Evolutionary conservation across 64 coral and sea anemone species (phyloP), one percentile per base, ranked within the genome.

Genomic region (Cladopsammia gracilis): DNA sequence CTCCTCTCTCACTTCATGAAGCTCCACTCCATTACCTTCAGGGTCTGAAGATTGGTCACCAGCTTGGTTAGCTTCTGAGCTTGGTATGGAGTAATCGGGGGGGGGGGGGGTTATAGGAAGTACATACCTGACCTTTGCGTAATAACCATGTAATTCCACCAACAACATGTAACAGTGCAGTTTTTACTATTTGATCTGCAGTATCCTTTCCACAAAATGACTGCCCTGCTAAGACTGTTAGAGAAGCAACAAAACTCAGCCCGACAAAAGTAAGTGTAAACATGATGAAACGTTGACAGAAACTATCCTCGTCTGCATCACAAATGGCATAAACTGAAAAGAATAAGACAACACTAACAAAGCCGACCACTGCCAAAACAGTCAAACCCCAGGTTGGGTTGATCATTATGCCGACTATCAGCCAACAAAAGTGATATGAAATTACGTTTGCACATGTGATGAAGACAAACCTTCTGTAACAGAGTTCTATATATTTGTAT

Each of bases 331-430:
- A 6, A 19, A 54, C 9, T 58, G 53, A 13, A 58, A 23, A 78
- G 53, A 26, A 14, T 23, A 15, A 78, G 7, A 51, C 49, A 13
- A 58, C 48, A 78, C 8, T 18, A 78, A 56, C 7, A 58, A 78
- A 2, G 23, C 76, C 56, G 7, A 13, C 49, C 11, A 58, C 48
- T 6, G 49, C n/a, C 22, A 58, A 53, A 59, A 78, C 48, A 56
- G 76, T 78, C 52, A 78, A 25, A 56, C 76, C 76, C 76, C 76
- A 78, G 11, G 53, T 48, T 18, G 76, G 76, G 50, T 78, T 78
- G 25, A 78, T 7, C 76, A 78, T 78, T 48, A 78, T 56, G 51
- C 76, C 76, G 25, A 78, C 48, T 23, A 78, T 53, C n/a, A 78
- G 10, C 76, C 76, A 78, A 10, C 49, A 57, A 24, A 54, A 12